A percentile compares a stretch with the other conserved stretches of the same genome.
Conservation (phyloP, 1,140 invertebrate genomes). For the Solenopsis fugax region DNA sequence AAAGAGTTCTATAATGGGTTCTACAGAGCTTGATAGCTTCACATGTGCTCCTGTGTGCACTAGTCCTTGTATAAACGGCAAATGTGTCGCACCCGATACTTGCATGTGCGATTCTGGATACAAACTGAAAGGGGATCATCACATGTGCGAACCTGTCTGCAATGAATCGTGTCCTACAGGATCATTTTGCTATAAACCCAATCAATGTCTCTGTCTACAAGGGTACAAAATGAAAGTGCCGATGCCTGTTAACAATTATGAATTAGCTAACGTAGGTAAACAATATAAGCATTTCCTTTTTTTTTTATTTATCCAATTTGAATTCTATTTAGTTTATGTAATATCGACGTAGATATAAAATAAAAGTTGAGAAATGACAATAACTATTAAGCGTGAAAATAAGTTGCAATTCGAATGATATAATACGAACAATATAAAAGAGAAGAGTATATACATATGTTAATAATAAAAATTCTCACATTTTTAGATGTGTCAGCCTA, state of each 20-base stretch:
- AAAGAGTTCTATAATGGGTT: too few species aligned
- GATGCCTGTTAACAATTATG: background rate
- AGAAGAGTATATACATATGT: background rate
- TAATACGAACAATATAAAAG: background rate
- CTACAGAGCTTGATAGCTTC: background rate
- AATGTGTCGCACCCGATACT: constrained; percentile 70
- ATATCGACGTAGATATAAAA: too few species aligned
- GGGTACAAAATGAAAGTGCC: constrained; percentile 31
- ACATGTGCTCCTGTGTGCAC: constrained; percentile 70
- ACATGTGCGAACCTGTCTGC: constrained; percentile 67
- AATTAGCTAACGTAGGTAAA: constrained; percentile 46
- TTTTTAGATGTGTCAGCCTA: constrained; percentile 60
- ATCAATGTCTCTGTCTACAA: constrained; percentile 26
- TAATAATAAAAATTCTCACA: background rate
- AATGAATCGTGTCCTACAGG: background rate
- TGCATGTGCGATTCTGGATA: constrained; percentile 76
- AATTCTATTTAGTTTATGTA: background rate
- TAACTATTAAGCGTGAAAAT: constrained; percentile 1
- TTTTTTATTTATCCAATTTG: constrained; percentile 11
- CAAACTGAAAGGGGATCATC: background rate
- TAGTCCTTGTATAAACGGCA: constrained; percentile 66
- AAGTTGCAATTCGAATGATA: background rate
- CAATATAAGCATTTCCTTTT: constrained; percentile 31
- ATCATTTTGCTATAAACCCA: constrained; percentile 31
- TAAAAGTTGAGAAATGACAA: background rate